phyloP scores from a whole-genome alignment of 2,797 vertebrate species.

The Cyclura pinguis region DNA sequence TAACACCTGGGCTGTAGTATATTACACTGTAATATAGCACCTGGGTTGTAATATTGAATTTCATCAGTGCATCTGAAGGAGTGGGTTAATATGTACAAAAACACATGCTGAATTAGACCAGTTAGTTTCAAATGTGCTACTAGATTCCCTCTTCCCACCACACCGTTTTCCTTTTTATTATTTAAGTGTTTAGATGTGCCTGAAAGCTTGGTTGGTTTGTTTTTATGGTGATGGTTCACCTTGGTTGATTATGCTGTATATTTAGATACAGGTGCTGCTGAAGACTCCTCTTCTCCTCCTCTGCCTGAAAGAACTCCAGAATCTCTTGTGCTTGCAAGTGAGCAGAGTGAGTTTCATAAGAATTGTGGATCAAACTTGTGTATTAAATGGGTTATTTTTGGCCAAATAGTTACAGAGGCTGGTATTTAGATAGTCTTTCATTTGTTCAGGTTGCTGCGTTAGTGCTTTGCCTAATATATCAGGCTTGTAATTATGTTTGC shows the following conservation, averaged over 20 bases:
- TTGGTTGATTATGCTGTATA: slow-evolving; percentile 66
- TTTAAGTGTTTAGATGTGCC: background rate
- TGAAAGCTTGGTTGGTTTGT: background rate
- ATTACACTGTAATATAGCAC: no score
- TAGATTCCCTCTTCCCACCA: no score
- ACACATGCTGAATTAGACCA: no score
- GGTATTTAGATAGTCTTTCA: background rate
- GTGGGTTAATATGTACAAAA: no score
- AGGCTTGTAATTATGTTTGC: background rate
- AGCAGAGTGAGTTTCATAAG: slow-evolving; percentile 78
- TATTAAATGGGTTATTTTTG: background rate
- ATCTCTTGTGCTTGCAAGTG: slow-evolving; percentile 94
- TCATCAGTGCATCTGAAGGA: no score
- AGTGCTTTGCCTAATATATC: background rate
- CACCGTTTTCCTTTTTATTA: no score
- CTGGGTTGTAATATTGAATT: no score
- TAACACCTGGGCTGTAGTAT: no score
- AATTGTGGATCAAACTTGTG: background rate
- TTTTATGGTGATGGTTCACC: slow-evolving; percentile 13
- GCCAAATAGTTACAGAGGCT: background rate
- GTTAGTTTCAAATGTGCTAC: no score
- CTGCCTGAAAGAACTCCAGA: slow-evolving; percentile 94
- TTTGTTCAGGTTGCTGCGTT: background rate
- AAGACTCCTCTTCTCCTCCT: slow-evolving; percentile 91
- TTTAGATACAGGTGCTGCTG: slow-evolving; percentile 90